Base-by-base conservation (phyloP, 2,113 vertebrate genomes). In the Atherinomorus stipes region DNA sequence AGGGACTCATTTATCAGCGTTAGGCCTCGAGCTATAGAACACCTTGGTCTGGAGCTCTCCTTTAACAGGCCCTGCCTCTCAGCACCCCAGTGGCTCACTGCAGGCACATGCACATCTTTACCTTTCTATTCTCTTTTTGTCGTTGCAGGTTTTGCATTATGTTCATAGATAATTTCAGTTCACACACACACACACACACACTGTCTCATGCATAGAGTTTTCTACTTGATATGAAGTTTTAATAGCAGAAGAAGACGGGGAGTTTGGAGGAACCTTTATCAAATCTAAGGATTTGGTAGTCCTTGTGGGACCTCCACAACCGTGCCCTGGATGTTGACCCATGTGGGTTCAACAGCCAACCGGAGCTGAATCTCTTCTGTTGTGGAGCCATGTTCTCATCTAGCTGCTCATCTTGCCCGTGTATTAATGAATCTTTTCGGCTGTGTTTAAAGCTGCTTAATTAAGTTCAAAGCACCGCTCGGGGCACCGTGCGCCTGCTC, bases 1-100 rank as follows among this genome's bases (percentile, higher is more conserved):
- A 92, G 92, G 89, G 89, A 92, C 90, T 91, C 93, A 93, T 95
- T 94, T 92, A 94, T 95, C 94, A 94, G 90, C 83, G 91, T 94
- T 94, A 93, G 91, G 87, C 92, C 84, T 80, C 81, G 75, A 92
- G 93, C 93, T 87, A 91, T 67, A 71, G 89, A 93, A 86, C 92
- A 92, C 92, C 92, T 94, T 93, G 92, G 90, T 90, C 68, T 86
- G 83, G 87, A 81, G 90, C 90, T 84, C 88, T 89, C 81, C 83
- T 90, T 84, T 88, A 82, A 76, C 83, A 40, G 83, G 88, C 84
- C 80, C 80, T 79, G 84, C 83, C 87, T 91, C 90, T 80, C 79
- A 70, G 86, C 81, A 74, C 78, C 85, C 82, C 53, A 83, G 83
- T 80, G 88, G 81, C 83, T 71, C 74, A 9, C 86, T 70, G 88